Conservation (phyloP, 2,113 vertebrate species). For the Marmota flaviventris region DNA sequence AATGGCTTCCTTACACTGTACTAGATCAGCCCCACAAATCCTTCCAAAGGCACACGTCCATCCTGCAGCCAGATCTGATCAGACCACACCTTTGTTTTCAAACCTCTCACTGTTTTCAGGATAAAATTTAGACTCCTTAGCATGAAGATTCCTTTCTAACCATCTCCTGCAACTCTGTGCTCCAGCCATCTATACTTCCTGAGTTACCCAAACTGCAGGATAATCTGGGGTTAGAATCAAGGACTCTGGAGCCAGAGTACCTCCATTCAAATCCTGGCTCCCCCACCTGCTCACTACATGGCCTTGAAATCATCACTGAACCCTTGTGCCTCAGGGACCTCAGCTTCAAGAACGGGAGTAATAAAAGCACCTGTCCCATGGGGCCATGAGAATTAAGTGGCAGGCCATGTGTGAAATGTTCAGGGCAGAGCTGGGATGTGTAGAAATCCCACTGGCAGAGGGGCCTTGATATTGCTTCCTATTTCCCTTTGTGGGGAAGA, state of each 20-base stretch:
- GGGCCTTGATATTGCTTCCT: background rate
- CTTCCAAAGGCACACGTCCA: background rate
- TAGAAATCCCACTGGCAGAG: background rate
- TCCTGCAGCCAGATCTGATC: background rate
- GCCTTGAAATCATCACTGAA: background rate
- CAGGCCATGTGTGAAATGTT: background rate
- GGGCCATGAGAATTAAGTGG: background rate
- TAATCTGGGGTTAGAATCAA: accelerated
- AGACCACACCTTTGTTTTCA: background rate
- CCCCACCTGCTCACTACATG: accelerated
- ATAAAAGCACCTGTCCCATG: background rate
- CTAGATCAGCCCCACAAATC: background rate
- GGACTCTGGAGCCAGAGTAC: background rate
- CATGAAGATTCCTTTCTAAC: background rate
- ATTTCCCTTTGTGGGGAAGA: background rate
- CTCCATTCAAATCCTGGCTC: background rate
- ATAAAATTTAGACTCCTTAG: background rate
- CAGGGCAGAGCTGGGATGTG: background rate
- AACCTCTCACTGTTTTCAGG: background rate
- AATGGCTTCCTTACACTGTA: background rate
- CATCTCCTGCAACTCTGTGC: background rate
- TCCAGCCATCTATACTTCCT: background rate
- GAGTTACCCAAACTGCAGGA: background rate
- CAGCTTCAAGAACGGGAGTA: background rate
- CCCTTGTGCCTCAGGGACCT: background rate